These are phyloP conservation scores for Saccopteryx bilineata DNA, from an alignment of 2,113 vertebrate species.

Conservation along the genomic window DNA sequence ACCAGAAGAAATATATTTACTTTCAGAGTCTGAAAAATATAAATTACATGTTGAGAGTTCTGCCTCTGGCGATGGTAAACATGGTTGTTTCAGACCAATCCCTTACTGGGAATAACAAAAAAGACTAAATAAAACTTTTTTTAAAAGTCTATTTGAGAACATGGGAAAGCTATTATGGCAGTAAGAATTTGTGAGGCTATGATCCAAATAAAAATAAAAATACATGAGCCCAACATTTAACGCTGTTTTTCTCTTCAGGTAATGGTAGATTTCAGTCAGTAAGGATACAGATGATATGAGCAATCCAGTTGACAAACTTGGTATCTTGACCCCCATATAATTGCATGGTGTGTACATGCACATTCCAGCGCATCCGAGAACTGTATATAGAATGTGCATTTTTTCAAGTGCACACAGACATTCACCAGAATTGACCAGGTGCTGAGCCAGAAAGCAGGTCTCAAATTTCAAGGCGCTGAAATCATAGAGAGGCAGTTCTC, in stretches of 20 bases:
- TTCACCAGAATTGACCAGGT: background rate
- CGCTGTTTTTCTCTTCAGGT: background rate
- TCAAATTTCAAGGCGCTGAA: background rate
- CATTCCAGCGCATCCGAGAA: background rate
- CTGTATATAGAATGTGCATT: background rate
- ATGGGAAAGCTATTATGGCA: background rate
- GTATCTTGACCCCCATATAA: too few species aligned
- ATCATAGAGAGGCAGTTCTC: background rate
- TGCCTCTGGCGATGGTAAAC: background rate
- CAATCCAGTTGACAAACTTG: background rate
- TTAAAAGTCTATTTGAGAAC: background rate
- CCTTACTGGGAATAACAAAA: background rate
- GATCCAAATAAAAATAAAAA: background rate
- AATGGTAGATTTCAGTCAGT: background rate
- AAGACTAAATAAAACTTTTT: background rate
- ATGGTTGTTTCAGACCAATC: background rate
- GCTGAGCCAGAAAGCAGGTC: background rate
- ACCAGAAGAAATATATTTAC: background rate
- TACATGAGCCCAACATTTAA: background rate
- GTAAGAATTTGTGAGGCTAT: background rate
- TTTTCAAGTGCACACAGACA: background rate
- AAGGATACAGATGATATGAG: background rate
- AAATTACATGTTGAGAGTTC: background rate
- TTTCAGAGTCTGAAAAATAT: background rate
- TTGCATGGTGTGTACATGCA: background rate